Conservation (phyloP, 1,140 invertebrate species). For the Heliconius melpomene region DNA sequence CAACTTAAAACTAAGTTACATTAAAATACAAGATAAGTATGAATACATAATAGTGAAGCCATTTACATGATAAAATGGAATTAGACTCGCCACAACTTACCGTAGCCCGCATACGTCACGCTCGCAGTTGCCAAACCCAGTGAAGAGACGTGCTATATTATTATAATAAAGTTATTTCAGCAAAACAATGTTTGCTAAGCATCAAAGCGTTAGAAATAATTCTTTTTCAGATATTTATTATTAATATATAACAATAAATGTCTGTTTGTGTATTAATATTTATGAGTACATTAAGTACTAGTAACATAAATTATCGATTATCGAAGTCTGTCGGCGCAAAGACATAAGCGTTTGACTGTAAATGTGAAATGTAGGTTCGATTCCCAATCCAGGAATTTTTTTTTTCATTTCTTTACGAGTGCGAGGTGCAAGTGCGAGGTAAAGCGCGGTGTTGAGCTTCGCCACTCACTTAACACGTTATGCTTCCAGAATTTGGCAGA, state of each 20-base stretch:
- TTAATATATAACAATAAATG: too few relatives aligned
- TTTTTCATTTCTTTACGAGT: background rate
- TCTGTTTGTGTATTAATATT: too few relatives aligned
- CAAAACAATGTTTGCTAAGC: background rate
- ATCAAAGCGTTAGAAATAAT: background rate
- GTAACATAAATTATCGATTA: too few relatives aligned
- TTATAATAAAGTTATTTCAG: background rate
- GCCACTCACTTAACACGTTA: background rate
- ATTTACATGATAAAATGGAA: slow-evolving; percentile 4
- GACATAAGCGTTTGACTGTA: background rate
- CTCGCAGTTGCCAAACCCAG: background rate
- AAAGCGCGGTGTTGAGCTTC: background rate
- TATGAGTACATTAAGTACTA: too few relatives aligned
- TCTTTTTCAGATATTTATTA: too few relatives aligned
- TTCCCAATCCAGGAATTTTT: background rate
- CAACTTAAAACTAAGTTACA: too few relatives aligned
- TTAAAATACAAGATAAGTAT: background rate
- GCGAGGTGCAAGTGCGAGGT: too few relatives aligned
- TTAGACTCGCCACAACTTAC: background rate
- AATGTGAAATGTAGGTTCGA: background rate
- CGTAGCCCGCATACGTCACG: background rate
- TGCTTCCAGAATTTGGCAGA: background rate
- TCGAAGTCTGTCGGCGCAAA: background rate
- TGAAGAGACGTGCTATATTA: background rate
- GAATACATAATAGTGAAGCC: background rate